Evolutionary conservation across 1,140 invertebrate species (phyloP).

Genomic region (Halotydeus destructor): DNA sequence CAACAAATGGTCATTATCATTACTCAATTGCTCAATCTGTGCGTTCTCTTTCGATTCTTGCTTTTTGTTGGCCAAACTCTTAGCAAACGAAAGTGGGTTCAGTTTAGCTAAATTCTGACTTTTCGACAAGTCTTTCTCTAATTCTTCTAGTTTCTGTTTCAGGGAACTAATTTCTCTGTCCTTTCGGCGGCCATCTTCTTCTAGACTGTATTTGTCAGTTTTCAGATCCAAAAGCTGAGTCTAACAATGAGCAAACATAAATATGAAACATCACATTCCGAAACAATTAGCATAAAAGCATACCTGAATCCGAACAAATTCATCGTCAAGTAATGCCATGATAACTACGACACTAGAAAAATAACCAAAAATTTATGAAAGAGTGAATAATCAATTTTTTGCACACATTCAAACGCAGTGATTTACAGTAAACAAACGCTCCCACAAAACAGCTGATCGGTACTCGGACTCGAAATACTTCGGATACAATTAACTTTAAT

Average conservation of each 20-base stretch:
- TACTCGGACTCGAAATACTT: too few relatives aligned
- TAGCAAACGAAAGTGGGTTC: conserved; percentile 9
- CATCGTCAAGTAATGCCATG: too few relatives aligned
- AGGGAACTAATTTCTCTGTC: conserved; percentile 21
- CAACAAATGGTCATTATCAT: conserved; percentile 2
- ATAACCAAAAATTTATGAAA: too few relatives aligned
- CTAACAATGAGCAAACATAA: conserved; percentile 16
- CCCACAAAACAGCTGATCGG: too few relatives aligned
- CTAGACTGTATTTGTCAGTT: conserved; percentile 27
- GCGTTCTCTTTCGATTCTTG: neutral
- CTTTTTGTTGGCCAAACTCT: conserved; percentile 7
- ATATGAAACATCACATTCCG: conserved; percentile 23
- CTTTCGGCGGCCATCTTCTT: conserved; percentile 24
- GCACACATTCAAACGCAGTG: too few relatives aligned
- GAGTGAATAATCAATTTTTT: too few relatives aligned
- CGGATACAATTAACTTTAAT: too few relatives aligned
- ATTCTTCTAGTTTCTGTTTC: conserved; percentile 15
- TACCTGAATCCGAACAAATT: too few relatives aligned
- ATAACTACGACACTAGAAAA: too few relatives aligned
- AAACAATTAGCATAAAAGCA: too few relatives aligned
- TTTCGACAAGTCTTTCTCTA: conserved; percentile 4
- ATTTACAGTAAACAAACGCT: too few relatives aligned
- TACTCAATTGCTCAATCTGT: neutral
- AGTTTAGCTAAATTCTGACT: neutral
- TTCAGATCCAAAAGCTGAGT: conserved; percentile 28